A percentile compares a stretch with the other conserved stretches of the same genome.
Evolutionary conservation across 2,888 invertebrate genomes (phyloP).

Genomic region (Sesamia inferens): DNA sequence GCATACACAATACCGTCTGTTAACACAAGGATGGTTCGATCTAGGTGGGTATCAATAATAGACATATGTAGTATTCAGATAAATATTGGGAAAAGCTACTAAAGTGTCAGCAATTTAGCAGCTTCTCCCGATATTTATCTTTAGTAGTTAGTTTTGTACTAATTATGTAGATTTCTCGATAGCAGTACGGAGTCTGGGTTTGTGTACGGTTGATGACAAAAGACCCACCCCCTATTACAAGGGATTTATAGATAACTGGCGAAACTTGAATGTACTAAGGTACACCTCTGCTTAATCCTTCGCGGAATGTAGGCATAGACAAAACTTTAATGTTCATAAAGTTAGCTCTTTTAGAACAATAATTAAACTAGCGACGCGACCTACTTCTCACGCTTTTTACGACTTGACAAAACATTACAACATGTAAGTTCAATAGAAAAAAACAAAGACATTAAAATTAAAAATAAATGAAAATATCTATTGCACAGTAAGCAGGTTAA

Average conservation of each 20-base stretch:
- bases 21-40: slow-evolving; percentile 34
- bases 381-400: neutral
- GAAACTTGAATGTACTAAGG: neutral
- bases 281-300: neutral
- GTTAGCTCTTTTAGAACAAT: neutral
- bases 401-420: neutral
- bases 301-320: neutral
- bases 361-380: neutral
- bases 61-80: neutral
- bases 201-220: neutral
- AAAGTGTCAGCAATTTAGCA: no score
- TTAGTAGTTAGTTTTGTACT: neutral
- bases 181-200: neutral
- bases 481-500: no score
- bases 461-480: no score
- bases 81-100: neutral
- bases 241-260: neutral
- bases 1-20: slow-evolving; percentile 54
- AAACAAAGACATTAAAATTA: no score
- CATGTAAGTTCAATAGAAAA: neutral
- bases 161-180: neutral
- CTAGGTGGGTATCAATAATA: slow-evolving; percentile 27
- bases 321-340: neutral
- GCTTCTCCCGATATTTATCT: no score
- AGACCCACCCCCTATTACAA: neutral